These are phyloP conservation scores for Uria lomvia DNA, from an alignment of 2,113 vertebrate genomes.

Conservation along the genomic window DNA sequence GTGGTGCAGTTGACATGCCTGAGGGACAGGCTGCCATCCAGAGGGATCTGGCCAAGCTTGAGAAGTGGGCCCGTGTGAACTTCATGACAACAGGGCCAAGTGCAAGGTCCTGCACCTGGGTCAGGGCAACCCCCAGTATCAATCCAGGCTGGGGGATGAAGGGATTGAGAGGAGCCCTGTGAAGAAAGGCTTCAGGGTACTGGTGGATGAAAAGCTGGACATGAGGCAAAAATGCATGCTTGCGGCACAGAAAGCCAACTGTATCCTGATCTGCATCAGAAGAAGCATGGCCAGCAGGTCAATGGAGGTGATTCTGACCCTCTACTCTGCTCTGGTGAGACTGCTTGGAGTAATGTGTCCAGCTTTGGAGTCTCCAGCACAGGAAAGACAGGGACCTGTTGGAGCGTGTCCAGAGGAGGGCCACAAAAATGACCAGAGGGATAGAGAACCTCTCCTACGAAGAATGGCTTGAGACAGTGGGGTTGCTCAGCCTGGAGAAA, in stretches of 20 bases:
- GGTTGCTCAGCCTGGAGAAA: neutral
- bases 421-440: neutral
- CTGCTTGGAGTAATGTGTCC: neutral
- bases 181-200: neutral
- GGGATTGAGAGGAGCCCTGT: neutral
- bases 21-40: neutral
- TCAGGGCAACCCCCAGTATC: accelerated
- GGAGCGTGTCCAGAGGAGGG: neutral
- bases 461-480: neutral
- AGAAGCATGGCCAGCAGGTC: neutral
- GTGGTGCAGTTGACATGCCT: neutral
- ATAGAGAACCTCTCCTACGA: neutral
- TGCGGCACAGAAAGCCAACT: neutral
- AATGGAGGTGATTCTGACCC: neutral
- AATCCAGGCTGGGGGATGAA: neutral
- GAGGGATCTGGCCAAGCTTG: neutral
- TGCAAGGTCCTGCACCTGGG: neutral
- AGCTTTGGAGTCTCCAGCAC: neutral
- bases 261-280: neutral
- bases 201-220: neutral
- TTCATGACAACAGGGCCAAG: neutral
- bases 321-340: too few species aligned
- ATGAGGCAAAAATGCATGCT: too few species aligned
- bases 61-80: neutral
- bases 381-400: neutral